Conservation (phyloP, 2,113 vertebrate genomes). For the Sorex fumeus region DNA sequence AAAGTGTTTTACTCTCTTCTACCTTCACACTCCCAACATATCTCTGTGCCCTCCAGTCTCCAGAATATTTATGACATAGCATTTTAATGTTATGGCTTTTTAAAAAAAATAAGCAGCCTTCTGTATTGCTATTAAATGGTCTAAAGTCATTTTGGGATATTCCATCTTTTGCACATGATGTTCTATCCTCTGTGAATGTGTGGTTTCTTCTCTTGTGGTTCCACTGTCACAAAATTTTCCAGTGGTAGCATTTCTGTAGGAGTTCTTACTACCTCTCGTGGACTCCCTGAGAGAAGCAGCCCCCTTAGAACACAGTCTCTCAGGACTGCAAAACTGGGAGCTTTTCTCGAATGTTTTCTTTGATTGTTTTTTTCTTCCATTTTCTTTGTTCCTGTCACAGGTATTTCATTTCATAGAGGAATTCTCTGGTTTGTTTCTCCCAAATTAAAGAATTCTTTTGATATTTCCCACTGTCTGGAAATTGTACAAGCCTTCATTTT, state of each 20-base stretch:
- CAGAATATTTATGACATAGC: background rate
- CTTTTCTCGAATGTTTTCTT: conserved; percentile 27
- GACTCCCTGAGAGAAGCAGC: background rate
- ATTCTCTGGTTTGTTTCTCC: background rate
- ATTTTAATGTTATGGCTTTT: background rate
- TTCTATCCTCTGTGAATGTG: background rate
- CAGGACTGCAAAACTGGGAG: background rate
- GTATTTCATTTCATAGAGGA: background rate
- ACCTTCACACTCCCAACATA: background rate
- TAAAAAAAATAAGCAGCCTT: background rate
- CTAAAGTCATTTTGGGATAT: background rate
- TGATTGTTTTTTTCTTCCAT: conserved; percentile 16
- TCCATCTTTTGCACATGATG: background rate
- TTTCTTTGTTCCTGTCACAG: background rate
- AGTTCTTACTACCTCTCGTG: background rate
- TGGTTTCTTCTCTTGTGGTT: background rate
- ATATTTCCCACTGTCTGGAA: background rate
- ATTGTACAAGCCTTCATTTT: background rate
- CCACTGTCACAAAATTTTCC: background rate
- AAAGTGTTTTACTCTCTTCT: background rate
- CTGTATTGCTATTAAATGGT: background rate
- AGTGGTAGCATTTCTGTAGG: background rate
- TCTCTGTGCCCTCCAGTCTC: background rate
- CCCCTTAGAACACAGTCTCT: background rate
- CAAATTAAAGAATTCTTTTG: background rate